phyloP scores from a whole-genome alignment of 2,113 vertebrate species.

The Megaleporinus macrocephalus region DNA sequence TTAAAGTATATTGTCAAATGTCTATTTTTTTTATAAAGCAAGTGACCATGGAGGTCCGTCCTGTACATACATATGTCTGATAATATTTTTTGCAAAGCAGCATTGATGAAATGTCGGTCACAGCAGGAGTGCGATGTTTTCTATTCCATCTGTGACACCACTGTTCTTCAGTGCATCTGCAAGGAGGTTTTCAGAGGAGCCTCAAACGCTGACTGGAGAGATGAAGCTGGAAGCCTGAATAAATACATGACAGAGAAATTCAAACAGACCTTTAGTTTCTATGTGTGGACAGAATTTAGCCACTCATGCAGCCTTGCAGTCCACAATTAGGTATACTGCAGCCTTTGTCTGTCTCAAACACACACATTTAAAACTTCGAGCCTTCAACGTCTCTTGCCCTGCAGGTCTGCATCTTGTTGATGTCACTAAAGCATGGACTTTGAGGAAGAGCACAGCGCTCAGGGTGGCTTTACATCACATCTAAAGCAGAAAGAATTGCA shows the following conservation, averaged over 20 bases:
- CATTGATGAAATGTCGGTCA: not conserved
- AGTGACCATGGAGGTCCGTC: not conserved
- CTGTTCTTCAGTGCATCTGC: not conserved
- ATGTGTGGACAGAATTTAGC: not conserved
- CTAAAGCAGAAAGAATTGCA: too few species aligned
- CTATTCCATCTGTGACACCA: not conserved
- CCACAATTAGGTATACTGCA: too few species aligned
- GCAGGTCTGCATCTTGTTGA: too few species aligned
- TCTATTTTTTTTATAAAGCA: not conserved
- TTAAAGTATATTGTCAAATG: not conserved
- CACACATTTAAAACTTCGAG: too few species aligned
- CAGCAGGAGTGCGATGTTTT: not conserved
- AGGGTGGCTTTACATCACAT: not conserved
- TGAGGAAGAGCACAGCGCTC: too few species aligned
- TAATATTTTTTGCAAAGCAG: not conserved
- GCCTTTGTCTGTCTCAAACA: too few species aligned
- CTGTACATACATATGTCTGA: not conserved
- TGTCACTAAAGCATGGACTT: too few species aligned
- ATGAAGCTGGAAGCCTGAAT: slow-evolving; percentile 7
- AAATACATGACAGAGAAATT: not conserved
- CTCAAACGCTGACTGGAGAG: not conserved
- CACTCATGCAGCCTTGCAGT: too few species aligned
- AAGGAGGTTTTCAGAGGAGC: not conserved
- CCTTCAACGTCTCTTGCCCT: too few species aligned
- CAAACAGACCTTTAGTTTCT: not conserved